Conservation (phyloP, 64 coral and sea anemone genomes). For the Actinia tenebrosa region DNA sequence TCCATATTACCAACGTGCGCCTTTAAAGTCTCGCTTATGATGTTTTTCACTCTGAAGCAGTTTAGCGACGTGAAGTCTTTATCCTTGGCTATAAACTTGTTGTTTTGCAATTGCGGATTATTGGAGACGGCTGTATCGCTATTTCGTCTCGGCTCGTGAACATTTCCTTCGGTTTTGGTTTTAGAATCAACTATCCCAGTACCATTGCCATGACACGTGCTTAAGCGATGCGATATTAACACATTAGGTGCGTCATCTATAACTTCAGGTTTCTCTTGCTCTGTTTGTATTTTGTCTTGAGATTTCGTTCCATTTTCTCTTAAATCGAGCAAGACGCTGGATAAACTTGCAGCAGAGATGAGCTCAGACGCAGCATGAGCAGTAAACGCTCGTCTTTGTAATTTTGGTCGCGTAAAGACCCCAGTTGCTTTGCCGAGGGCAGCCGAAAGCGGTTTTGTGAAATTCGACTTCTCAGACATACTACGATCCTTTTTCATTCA, state of each 20-base stretch:
- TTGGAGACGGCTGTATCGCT: background rate
- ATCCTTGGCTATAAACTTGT: background rate
- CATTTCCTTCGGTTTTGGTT: background rate
- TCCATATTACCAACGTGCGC: conserved; percentile 55
- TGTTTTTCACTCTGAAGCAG: conserved; percentile 19
- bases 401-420: conserved; percentile 4
- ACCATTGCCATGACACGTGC: background rate
- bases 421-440: conserved; percentile 20
- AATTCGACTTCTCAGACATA: conserved; percentile 10
- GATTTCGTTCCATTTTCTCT: conserved; percentile 8
- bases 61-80: background rate
- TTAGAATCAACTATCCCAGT: background rate
- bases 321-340: background rate
- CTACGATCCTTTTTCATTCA: background rate
- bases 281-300: background rate
- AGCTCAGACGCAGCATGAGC: conserved; percentile 11
- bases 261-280: background rate
- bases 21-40: conserved; percentile 41
- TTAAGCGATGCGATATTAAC: conserved; percentile 8
- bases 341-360: background rate
- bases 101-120: background rate
- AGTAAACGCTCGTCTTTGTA: conserved; percentile 18
- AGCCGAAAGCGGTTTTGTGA: background rate
- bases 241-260: background rate
- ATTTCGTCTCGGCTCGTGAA: background rate